phyloP scores from a whole-genome alignment of 2,113 vertebrate species.

The Micromys minutus region DNA sequence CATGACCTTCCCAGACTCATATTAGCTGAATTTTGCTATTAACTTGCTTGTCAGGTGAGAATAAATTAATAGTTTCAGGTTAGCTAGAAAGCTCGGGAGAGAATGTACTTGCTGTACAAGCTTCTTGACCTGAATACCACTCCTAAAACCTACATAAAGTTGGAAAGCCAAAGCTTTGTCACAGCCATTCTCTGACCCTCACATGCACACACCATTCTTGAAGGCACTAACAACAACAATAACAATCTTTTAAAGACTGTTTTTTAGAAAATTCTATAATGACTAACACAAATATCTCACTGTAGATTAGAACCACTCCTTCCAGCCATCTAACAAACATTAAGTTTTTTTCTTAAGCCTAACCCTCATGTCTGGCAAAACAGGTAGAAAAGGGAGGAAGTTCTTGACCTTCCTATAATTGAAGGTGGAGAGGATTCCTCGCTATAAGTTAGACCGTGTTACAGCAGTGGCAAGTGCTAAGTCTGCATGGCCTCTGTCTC shows the following conservation, averaged over 20 bases:
- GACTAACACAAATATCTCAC: background rate
- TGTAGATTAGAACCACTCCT: background rate
- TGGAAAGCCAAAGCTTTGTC: background rate
- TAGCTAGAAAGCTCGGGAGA: background rate
- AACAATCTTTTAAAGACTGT: background rate
- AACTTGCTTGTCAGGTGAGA: background rate
- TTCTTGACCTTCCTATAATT: background rate
- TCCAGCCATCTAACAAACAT: background rate
- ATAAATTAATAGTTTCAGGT: background rate
- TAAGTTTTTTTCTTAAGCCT: background rate
- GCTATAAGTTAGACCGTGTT: background rate
- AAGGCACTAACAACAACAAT: background rate
- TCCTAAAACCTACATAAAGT: background rate
- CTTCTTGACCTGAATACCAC: background rate
- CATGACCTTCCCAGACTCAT: background rate
- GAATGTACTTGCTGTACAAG: background rate
- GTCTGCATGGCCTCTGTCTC: background rate
- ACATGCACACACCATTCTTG: too few species aligned
- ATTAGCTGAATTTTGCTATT: background rate
- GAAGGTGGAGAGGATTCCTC: background rate
- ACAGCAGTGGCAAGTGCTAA: background rate
- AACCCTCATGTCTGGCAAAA: background rate
- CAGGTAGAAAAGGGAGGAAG: background rate
- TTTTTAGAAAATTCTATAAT: background rate
- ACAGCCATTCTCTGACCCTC: background rate